A percentile compares a stretch with the other conserved stretches of the same genome.
Conservation (phyloP, 2,797 vertebrate species). For the Tamandua tetradactyla region DNA sequence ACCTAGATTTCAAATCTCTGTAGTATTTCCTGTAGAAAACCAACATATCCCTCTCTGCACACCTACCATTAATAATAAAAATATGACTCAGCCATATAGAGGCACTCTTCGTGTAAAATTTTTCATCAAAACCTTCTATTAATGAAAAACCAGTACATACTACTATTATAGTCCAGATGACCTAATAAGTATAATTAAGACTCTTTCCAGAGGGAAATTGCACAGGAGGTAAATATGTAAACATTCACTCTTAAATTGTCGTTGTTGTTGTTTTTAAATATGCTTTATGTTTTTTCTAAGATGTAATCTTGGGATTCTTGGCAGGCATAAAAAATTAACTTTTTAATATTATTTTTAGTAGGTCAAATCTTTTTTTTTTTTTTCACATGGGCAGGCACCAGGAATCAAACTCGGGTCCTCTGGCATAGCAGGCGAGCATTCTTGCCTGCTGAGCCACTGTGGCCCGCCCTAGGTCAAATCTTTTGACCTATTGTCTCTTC, state of each 20-base stretch:
- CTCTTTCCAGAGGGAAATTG: constrained; percentile 68
- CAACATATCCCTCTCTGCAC: constrained; percentile 77
- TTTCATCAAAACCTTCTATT: constrained; percentile 82
- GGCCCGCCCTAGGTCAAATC: too few relatives aligned
- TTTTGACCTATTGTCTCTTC: constrained; percentile 13
- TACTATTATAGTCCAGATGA: constrained; percentile 73
- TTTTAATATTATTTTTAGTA: too few relatives aligned
- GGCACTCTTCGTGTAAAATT: constrained; percentile 71
- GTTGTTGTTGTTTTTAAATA: too few relatives aligned
- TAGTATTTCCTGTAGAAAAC: constrained; percentile 83
- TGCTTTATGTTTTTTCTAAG: neutral
- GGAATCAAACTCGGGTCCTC: too few relatives aligned
- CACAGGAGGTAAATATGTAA: constrained; percentile 61
- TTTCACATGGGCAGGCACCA: too few relatives aligned
- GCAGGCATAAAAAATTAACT: neutral
- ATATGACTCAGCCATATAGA: constrained; percentile 81
- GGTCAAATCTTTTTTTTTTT: too few relatives aligned
- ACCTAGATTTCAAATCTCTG: constrained; percentile 85
- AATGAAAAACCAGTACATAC: constrained; percentile 77
- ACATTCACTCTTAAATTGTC: constrained; percentile 12
- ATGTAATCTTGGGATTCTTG: constrained; percentile 20
- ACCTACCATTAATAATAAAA: constrained; percentile 80
- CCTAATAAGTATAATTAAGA: constrained; percentile 74
- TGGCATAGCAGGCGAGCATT: too few relatives aligned
- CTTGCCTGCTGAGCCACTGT: too few relatives aligned